These are phyloP conservation scores for Brachystomella parvula DNA, from an alignment of 1,140 invertebrate species.

Conservation along the genomic window DNA sequence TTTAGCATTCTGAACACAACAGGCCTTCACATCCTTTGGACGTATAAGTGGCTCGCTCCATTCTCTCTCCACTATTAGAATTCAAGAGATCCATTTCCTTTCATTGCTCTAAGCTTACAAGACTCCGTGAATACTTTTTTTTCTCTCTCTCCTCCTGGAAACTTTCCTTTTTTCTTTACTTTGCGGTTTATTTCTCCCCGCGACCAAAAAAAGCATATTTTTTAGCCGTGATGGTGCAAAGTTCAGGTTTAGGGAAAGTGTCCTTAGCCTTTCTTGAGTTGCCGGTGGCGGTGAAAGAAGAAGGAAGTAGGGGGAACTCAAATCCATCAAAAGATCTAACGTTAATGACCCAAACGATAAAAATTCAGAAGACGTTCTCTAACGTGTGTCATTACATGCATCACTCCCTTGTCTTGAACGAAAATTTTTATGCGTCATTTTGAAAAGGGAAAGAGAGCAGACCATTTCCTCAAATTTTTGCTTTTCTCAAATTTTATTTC, in stretches of 20 bases:
- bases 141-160: background rate
- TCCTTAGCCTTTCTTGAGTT: background rate
- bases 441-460: too few relatives aligned
- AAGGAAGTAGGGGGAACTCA: constrained; percentile 2
- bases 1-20: background rate
- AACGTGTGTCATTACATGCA: constrained; percentile 27
- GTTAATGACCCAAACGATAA: constrained; percentile 26
- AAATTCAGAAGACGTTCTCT: constrained; percentile 27
- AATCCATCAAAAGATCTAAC: constrained; percentile 26
- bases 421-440: constrained; percentile 28
- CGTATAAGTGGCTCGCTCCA: background rate
- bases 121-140: background rate
- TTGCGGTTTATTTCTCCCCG: background rate
- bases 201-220: background rate
- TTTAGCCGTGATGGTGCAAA: background rate
- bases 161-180: background rate
- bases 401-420: constrained; percentile 5
- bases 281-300: constrained; percentile 3
- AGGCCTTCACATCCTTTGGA: background rate
- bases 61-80: background rate
- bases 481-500: too few relatives aligned
- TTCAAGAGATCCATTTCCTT: background rate
- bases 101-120: background rate
- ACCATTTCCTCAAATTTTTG: too few relatives aligned
- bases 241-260: background rate